Conservation (phyloP, 2,113 vertebrate species). For the Atrichornis clamosus region DNA sequence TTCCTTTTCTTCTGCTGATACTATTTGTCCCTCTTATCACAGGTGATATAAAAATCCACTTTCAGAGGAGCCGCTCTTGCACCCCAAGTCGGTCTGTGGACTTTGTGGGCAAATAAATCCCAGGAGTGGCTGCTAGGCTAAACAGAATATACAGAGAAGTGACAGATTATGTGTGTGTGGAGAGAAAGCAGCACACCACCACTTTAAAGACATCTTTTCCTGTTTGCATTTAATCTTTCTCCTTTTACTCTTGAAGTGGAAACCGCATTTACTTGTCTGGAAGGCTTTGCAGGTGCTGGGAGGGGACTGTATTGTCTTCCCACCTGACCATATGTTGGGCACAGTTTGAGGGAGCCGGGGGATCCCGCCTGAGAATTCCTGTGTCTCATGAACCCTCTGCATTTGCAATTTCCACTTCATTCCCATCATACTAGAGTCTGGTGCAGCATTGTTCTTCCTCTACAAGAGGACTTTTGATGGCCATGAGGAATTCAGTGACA, state of each 20-base stretch:
- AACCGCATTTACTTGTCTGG: background rate
- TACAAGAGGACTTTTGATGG: background rate
- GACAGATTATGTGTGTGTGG: background rate
- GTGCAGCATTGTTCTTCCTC: background rate
- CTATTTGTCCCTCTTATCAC: background rate
- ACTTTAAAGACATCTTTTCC: background rate
- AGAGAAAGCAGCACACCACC: background rate
- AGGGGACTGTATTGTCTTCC: background rate
- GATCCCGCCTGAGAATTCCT: background rate
- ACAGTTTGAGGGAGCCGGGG: background rate
- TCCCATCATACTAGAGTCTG: background rate
- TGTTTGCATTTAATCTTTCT: background rate
- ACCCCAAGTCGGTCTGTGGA: background rate
- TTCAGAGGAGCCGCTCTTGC: background rate
- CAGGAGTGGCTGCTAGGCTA: background rate
- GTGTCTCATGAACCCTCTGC: background rate
- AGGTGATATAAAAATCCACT: background rate
- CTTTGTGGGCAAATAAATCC: background rate
- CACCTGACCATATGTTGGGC: background rate
- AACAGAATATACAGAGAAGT: background rate
- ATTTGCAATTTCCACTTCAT: background rate
- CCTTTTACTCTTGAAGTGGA: background rate
- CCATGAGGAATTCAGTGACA: background rate
- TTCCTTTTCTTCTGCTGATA: background rate
- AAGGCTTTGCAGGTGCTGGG: background rate